Conservation (phyloP, 2,113 vertebrate species). For the Corythornis vintsioides region DNA sequence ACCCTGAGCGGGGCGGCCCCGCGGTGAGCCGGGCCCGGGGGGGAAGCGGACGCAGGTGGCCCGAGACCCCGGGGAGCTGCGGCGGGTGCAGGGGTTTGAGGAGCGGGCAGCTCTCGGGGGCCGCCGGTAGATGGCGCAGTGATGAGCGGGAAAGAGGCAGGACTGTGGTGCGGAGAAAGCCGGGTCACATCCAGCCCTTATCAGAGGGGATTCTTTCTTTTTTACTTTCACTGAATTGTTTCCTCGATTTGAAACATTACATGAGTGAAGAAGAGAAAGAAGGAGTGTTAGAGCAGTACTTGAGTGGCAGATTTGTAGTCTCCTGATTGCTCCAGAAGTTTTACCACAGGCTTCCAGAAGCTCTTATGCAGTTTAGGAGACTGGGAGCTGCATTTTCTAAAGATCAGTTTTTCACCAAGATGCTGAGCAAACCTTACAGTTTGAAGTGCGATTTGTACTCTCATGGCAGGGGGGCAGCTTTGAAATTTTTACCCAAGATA, state of each 20-base stretch:
- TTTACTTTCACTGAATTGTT: fast-evolving
- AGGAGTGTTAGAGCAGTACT: not conserved
- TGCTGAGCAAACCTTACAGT: fast-evolving
- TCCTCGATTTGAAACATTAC: not conserved
- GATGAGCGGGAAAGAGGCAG: not conserved
- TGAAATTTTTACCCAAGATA: not conserved
- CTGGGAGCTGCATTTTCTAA: not conserved
- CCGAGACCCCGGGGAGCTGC: not conserved
- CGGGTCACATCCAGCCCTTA: not conserved
- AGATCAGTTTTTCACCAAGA: not conserved
- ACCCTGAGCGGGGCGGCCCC: not conserved
- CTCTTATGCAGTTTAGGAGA: too few relatives aligned
- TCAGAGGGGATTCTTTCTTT: fast-evolving
- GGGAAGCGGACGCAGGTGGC: not conserved
- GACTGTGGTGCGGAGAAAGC: not conserved
- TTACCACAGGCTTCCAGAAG: not conserved
- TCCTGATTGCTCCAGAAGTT: not conserved
- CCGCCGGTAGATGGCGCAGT: constrained; percentile 73
- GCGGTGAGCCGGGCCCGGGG: too few relatives aligned
- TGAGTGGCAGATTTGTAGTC: not conserved
- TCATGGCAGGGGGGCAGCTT: fast-evolving
- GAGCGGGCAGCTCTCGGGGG: not conserved
- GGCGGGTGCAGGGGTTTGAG: too few relatives aligned
- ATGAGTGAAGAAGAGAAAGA: not conserved
- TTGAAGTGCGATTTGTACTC: not conserved